These are phyloP conservation scores for Hippocampus zosterae DNA, from an alignment of 2,113 vertebrate genomes.

Conservation along the genomic window DNA sequence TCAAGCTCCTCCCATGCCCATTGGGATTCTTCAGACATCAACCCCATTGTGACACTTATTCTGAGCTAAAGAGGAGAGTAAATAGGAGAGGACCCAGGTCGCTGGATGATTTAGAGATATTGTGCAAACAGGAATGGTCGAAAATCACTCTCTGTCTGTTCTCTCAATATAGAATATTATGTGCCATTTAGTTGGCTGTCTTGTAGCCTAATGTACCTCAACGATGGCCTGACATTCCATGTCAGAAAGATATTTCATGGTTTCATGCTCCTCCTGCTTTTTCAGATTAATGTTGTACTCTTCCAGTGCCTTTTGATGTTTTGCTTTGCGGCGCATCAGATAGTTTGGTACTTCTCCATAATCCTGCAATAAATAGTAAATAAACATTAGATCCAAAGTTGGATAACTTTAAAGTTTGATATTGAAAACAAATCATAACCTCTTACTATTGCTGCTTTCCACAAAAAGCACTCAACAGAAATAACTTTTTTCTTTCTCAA, in stretches of 20 bases:
- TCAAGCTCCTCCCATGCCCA: too few species aligned
- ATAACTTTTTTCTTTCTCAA: neutral
- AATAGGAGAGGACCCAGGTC: too few species aligned
- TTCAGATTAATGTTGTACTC: conserved; percentile 65
- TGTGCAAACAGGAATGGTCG: too few species aligned
- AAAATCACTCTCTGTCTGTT: too few species aligned
- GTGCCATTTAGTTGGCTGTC: too few species aligned
- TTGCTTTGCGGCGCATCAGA: conserved; percentile 73
- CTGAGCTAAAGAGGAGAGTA: too few species aligned
- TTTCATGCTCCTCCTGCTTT: conserved; percentile 4
- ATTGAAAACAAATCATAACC: neutral
- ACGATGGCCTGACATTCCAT: conserved; percentile 3
- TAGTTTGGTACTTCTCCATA: conserved; percentile 85
- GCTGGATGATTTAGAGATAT: too few species aligned
- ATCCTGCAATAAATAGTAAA: conserved; percentile 63
- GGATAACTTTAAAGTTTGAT: neutral
- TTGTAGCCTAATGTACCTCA: neutral
- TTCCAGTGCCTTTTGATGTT: conserved; percentile 74
- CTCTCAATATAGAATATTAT: too few species aligned
- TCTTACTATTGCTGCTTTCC: neutral
- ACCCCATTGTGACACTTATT: too few species aligned
- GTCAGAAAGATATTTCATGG: conserved; percentile 7
- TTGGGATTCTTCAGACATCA: too few species aligned
- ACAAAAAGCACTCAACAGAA: neutral
- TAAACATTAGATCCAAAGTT: neutral